phyloP scores from a whole-genome alignment of 2,113 vertebrate species.

The Erythrocercus mccallii region DNA sequence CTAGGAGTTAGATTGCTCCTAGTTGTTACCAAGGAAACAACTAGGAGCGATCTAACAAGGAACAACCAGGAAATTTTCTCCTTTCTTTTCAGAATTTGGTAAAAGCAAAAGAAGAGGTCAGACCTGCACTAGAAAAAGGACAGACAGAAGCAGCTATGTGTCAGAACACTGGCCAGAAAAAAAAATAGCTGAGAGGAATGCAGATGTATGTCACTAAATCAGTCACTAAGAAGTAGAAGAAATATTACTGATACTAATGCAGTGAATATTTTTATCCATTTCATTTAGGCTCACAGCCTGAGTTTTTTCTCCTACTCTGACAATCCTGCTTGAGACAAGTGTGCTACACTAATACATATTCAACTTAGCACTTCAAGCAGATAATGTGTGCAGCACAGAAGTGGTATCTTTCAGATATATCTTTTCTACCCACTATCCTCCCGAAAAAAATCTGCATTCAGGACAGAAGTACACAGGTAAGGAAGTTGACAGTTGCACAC shows the following conservation, averaged over 20 bases:
- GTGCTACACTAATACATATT: background rate
- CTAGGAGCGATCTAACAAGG: background rate
- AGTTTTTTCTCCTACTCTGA: background rate
- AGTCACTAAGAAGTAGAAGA: background rate
- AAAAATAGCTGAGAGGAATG: background rate
- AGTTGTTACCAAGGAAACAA: background rate
- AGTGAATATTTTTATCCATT: background rate
- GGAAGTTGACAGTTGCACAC: background rate
- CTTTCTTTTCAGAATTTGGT: too few relatives aligned
- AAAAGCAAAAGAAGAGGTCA: background rate
- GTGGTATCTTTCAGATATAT: background rate
- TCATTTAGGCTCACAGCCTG: background rate
- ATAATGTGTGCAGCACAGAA: background rate
- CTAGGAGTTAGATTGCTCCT: too few relatives aligned
- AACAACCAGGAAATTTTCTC: background rate
- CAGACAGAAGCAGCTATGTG: background rate
- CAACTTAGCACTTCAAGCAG: background rate
- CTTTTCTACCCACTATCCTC: background rate
- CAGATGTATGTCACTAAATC: background rate
- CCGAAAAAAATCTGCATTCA: background rate
- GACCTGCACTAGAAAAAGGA: background rate
- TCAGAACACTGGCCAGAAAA: background rate
- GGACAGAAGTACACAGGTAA: background rate
- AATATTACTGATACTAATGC: background rate
- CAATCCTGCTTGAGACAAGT: background rate